Conservation (phyloP, 2,113 vertebrate genomes). For the Actenoides lindsayi region DNA sequence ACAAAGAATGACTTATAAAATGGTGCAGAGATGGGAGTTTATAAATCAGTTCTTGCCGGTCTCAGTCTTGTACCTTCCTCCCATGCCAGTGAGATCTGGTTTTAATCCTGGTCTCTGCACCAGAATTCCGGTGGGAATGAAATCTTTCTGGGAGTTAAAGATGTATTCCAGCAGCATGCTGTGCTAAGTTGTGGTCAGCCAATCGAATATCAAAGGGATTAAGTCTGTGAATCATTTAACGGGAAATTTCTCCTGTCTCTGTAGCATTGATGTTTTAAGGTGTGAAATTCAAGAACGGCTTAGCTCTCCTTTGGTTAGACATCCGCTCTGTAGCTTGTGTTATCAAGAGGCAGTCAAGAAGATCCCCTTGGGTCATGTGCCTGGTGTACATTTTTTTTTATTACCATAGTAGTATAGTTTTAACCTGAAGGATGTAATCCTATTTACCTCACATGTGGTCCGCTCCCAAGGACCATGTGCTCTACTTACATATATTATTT, state of each 20-base stretch:
- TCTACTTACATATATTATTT: constrained; percentile 16
- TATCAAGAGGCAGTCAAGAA: constrained; percentile 67
- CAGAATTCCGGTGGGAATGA: constrained; percentile 53
- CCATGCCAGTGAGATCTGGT: not conserved
- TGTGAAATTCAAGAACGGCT: constrained; percentile 70
- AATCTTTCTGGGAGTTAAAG: constrained; percentile 62
- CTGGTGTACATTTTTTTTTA: constrained; percentile 57
- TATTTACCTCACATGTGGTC: constrained; percentile 66
- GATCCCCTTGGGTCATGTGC: constrained; percentile 68
- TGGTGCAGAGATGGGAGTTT: not conserved
- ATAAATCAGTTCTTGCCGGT: not conserved
- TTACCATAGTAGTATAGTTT: constrained; percentile 63
- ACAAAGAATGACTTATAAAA: not conserved
- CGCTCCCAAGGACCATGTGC: constrained; percentile 47
- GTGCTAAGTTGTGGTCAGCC: constrained; percentile 67
- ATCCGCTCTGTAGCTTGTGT: not conserved
- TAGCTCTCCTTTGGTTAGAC: constrained; percentile 66
- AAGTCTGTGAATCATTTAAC: constrained; percentile 70
- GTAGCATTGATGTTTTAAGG: constrained; percentile 69
- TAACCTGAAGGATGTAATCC: constrained; percentile 68
- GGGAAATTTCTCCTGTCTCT: constrained; percentile 68
- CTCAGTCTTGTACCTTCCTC: not conserved
- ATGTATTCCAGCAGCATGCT: constrained; percentile 62
- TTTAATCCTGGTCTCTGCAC: constrained; percentile 20
- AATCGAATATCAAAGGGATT: constrained; percentile 72